Evolutionary conservation across 2,797 vertebrate species (phyloP), one percentile per base, ranked within the genome.

Genomic region (Hapalemur alaotrensis): DNA sequence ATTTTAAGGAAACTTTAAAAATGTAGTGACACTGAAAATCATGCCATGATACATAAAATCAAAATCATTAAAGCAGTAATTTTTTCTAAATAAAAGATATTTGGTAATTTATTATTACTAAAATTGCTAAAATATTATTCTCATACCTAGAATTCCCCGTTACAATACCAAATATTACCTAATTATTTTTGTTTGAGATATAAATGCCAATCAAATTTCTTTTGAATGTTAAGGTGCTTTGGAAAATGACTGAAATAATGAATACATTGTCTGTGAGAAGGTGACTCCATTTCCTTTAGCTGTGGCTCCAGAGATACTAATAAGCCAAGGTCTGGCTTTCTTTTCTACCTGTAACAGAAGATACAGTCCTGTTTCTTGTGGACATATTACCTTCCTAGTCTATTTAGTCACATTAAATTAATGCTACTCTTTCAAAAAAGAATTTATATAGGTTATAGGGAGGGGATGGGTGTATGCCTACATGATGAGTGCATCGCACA

Each of bases 111-210:
- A 54, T 67, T 86, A 30, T 30, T 50, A 48, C 7, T 91, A 54
- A 81, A 90, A 75, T 93, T 90, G 2, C 22, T 75, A 50, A 72
- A 85, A 65, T 69, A 70, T 48, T 69, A 61, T 67, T 72, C 17
- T 92, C 41, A 17, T n/a, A n/a, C 41, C 20, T 4, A 72, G 46
- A 73, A 93, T 87, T 30, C 0, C 9, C 38, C 12, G 38, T 91
- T 84, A 22, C 30, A 90, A 76, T 61, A 35, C 1, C 8, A 86
- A 90, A 80, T 52, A 48, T 52, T 0, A 75, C 7, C 28, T 35
- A 50, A 32, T 80, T 41, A 73, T 81, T 89, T 80, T 95, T 85
- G 57, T 79, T 89, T 93, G 10, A 59, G 61, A 43, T 95, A 32
- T 70, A 7, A 75, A 65, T 69, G 38, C 4, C 8, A 46, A 38